These are phyloP conservation scores for Lasioglossum baleicum DNA, from an alignment of 1,140 invertebrate genomes.

Conservation along the genomic window DNA sequence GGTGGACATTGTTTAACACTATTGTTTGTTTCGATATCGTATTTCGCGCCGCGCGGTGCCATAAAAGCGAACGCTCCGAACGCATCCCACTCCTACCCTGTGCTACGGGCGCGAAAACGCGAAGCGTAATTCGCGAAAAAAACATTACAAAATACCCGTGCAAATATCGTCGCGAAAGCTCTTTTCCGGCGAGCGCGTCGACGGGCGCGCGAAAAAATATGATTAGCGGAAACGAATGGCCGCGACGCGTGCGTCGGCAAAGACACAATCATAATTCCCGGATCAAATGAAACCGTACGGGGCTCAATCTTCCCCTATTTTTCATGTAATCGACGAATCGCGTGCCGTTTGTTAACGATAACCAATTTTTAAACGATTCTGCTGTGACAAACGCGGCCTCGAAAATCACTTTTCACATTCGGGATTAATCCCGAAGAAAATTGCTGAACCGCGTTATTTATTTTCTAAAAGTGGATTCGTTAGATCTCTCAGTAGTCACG, in stretches of 20 bases:
- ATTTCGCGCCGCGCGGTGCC: constrained; percentile 24
- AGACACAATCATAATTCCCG: constrained; percentile 28
- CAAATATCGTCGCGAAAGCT: constrained; percentile 30
- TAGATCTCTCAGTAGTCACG: no score
- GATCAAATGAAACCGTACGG: background rate
- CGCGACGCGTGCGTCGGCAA: background rate
- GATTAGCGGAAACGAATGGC: constrained; percentile 25
- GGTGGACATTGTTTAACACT: constrained; percentile 35
- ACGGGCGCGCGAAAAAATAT: constrained; percentile 24
- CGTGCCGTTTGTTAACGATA: no score
- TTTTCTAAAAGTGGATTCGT: no score
- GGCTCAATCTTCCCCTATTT: no score
- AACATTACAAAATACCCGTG: constrained; percentile 36
- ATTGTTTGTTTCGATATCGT: constrained; percentile 41
- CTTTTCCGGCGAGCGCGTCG: constrained; percentile 24
- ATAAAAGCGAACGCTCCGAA: constrained; percentile 16
- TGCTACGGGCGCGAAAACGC: background rate
- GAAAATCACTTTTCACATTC: no score
- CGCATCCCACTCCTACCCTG: no score
- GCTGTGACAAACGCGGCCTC: no score
- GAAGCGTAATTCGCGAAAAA: constrained; percentile 34
- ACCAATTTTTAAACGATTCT: no score
- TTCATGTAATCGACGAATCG: no score
- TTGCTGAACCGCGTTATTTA: no score
- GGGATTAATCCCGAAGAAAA: no score